Percentiles rank a stretch among this genome's conserved stretches.
Evolutionary conservation across 2,113 vertebrate genomes (phyloP).

Genomic region (Capreolus pygargus): DNA sequence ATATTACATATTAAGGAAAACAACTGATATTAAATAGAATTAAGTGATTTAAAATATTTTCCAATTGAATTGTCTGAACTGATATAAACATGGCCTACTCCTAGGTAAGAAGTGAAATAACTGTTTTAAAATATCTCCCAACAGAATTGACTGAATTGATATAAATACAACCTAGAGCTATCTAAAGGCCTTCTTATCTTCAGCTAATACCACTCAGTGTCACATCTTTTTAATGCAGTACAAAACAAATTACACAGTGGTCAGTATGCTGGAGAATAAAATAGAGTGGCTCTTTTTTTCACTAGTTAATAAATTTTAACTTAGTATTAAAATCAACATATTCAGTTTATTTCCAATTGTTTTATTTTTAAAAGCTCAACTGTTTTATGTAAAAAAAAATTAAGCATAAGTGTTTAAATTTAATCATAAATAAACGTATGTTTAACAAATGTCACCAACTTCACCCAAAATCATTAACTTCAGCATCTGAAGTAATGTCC

Average conservation of each 20-base stretch:
- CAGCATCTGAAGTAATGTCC: conserved; percentile 48
- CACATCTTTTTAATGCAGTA: not conserved
- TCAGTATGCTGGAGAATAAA: not conserved
- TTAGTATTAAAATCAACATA: conserved; percentile 24
- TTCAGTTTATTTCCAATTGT: not conserved
- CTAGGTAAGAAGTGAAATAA: not conserved
- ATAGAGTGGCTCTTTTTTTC: not conserved
- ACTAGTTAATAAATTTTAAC: conserved; percentile 35
- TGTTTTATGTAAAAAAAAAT: not conserved
- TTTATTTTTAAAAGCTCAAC: conserved; percentile 17
- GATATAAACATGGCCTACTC: not conserved
- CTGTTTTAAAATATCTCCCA: not conserved
- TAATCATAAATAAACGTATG: not conserved
- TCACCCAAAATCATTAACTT: conserved; percentile 45
- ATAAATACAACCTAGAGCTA: not conserved
- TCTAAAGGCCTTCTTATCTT: not conserved
- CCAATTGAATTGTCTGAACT: not conserved
- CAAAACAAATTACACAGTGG: not conserved
- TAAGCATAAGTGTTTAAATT: conserved; percentile 13
- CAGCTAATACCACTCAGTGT: not conserved
- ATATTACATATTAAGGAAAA: not conserved
- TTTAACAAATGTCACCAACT: conserved; percentile 24
- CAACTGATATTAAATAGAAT: not conserved
- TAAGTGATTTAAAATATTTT: not conserved
- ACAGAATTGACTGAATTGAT: not conserved